Conservation (phyloP, 2,113 vertebrate species). For the Centropristis striata region DNA sequence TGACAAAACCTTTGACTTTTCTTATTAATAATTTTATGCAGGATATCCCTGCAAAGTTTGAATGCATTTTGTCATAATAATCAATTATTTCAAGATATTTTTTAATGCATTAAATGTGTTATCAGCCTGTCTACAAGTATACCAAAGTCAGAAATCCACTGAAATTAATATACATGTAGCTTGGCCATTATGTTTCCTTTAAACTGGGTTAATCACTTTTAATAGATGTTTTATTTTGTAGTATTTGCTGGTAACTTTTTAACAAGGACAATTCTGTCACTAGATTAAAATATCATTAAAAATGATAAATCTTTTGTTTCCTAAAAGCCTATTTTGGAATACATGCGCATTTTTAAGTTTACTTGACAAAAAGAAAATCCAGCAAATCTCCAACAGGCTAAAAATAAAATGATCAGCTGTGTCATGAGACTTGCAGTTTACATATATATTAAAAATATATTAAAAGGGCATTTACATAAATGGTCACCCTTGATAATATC, state of each 20-base stretch:
- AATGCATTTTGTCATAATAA: too few species aligned
- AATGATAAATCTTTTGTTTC: background rate
- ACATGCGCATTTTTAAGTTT: background rate
- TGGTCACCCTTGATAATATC: background rate
- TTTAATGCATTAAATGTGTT: too few species aligned
- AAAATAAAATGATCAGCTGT: background rate
- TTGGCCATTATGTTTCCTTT: too few species aligned
- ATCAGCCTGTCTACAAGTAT: too few species aligned
- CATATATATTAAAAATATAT: background rate
- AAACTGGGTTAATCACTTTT: too few species aligned
- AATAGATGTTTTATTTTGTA: too few species aligned
- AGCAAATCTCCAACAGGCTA: background rate
- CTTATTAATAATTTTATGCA: background rate
- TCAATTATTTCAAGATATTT: too few species aligned
- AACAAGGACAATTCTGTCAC: background rate
- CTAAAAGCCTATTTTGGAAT: background rate
- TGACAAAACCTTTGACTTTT: background rate
- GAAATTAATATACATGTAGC: too few species aligned
- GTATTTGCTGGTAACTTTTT: background rate
- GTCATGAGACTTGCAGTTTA: background rate
- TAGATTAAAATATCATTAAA: constrained; percentile 28
- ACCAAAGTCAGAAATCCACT: too few species aligned
- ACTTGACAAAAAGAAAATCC: background rate
- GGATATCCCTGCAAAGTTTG: too few species aligned
- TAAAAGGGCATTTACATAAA: background rate